Percentiles rank a stretch among this genome's conserved stretches.
These are phyloP conservation scores for Perca flavescens DNA, from an alignment of 2,113 vertebrate genomes.

Conservation along the genomic window DNA sequence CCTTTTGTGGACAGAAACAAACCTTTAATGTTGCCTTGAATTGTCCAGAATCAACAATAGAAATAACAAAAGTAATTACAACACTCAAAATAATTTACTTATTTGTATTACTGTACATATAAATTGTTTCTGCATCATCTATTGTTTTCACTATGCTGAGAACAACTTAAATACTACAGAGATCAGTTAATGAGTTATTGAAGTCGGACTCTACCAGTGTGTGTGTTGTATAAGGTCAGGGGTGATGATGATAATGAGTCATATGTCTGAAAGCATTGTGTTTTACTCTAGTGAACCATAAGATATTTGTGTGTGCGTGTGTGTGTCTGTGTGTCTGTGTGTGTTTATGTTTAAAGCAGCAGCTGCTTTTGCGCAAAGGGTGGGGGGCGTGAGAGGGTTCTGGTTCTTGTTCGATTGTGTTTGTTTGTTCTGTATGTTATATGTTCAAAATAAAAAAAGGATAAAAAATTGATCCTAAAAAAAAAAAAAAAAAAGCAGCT, in stretches of 20 bases:
- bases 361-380: slow-evolving; percentile 41
- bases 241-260: slow-evolving; percentile 18
- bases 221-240: slow-evolving; percentile 3
- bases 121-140: background rate
- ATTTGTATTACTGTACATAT: background rate
- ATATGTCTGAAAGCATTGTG: background rate
- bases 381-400: too few species aligned
- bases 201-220: background rate
- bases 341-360: slow-evolving; percentile 34
- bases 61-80: background rate
- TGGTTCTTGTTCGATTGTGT: too few species aligned
- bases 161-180: background rate
- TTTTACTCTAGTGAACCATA: slow-evolving; percentile 1
- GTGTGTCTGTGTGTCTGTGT: slow-evolving; percentile 17
- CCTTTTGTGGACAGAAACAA: background rate
- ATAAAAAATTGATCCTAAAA: too few species aligned
- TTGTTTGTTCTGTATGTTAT: too few species aligned
- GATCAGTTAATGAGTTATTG: background rate
- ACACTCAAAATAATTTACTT: background rate
- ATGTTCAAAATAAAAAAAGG: too few species aligned
- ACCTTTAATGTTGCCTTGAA: background rate
- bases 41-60: background rate
- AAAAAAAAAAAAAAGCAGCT: slow-evolving; percentile 57
- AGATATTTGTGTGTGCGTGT: background rate
- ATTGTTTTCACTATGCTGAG: background rate